Percentiles rank a stretch among this genome's conserved stretches.
phyloP scores from a whole-genome alignment of 1,140 invertebrate genomes.

The Meteorus sp. region DNA sequence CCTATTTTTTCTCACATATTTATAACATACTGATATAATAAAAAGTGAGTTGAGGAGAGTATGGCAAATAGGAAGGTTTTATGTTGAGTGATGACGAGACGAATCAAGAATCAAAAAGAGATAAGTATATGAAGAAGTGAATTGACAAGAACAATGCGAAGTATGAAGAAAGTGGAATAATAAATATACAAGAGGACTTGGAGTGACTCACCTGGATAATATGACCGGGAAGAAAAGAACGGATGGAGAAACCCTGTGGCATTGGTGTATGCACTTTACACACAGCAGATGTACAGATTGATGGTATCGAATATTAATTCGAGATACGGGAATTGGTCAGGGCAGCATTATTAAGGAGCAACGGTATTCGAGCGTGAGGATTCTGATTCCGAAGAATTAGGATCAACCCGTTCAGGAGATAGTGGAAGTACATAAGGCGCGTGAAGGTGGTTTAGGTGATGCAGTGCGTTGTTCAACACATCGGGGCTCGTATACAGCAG shows the following conservation, averaged over 20 bases:
- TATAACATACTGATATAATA: no score
- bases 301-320: conserved; percentile 17
- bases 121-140: neutral
- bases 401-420: conserved; percentile 49
- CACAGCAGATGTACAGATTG: conserved; percentile 24
- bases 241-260: conserved; percentile 45
- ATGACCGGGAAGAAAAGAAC: conserved; percentile 49
- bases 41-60: no score
- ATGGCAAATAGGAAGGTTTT: neutral
- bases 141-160: conserved; percentile 4
- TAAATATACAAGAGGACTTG: conserved; percentile 25
- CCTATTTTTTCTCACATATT: no score
- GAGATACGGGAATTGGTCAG: no score
- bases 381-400: conserved; percentile 41
- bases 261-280: conserved; percentile 36
- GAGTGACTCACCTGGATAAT: conserved; percentile 47
- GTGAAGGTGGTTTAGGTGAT: conserved; percentile 51
- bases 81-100: neutral
- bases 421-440: conserved; percentile 48
- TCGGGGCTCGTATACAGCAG: conserved; percentile 57
- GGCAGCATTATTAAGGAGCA: conserved; percentile 26
- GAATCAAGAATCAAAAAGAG: neutral
- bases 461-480: conserved; percentile 57
- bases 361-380: conserved; percentile 26
- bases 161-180: neutral